A percentile compares a stretch with the other conserved stretches of the same genome.
These are phyloP conservation scores for Premnoplex brunnescens DNA, from an alignment of 2,797 vertebrate genomes.

Conservation along the genomic window DNA sequence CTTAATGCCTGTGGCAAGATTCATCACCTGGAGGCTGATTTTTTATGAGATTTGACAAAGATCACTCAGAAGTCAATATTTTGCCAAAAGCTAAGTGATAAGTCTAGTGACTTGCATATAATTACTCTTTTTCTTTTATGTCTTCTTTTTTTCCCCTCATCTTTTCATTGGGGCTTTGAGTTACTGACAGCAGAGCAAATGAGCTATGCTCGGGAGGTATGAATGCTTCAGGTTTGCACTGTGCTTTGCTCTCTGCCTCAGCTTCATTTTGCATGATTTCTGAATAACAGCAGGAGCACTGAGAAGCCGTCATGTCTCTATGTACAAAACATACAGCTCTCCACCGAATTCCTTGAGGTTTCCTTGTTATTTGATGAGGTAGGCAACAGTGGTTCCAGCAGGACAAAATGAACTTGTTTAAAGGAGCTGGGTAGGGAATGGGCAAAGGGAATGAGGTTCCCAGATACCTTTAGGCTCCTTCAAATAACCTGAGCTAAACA, in stretches of 20 bases:
- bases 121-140: conserved; percentile 20
- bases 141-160: not conserved
- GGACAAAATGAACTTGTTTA: not conserved
- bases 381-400: not conserved
- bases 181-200: conserved; percentile 68
- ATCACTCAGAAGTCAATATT: conserved; percentile 66
- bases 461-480: not conserved
- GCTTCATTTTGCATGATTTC: conserved; percentile 55
- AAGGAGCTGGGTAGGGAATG: not conserved
- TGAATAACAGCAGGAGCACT: conserved; percentile 24
- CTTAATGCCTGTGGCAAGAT: conserved; percentile 39
- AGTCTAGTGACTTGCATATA: conserved; percentile 47
- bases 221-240: not conserved
- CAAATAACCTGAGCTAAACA: not conserved
- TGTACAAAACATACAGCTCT: not conserved
- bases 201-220: conserved; percentile 50
- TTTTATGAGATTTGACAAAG: conserved; percentile 63
- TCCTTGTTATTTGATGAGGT: not conserved
- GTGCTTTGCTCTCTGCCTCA: conserved; percentile 31
- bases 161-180: conserved; percentile 47
- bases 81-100: conserved; percentile 65
- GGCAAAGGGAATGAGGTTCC: not conserved
- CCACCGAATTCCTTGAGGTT: conserved; percentile 12
- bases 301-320: not conserved
- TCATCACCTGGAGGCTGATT: conserved; percentile 29